Evolutionary conservation across 2,797 vertebrate species (phyloP), one percentile per base, ranked within the genome.

Genomic region (Rhinogobio ventralis): DNA sequence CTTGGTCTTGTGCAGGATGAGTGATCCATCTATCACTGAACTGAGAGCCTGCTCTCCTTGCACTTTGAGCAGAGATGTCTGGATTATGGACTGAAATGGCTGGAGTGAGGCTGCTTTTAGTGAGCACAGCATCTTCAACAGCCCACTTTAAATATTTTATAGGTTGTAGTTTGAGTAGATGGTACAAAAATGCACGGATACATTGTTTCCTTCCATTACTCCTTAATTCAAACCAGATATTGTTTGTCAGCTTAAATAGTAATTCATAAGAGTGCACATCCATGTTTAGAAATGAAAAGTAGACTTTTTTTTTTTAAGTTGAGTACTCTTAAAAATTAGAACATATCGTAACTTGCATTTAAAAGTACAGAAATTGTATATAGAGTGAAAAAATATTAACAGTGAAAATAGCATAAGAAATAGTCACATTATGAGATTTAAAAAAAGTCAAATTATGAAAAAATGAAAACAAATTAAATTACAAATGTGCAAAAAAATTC

Each of bases 1-100:
- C 75, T 79, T 71, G n/a, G 53, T 74, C 49, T 83, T 83, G 75
- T 85, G 79, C 79, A 19, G 86, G 57, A 74, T 82, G 83, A 85
- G 79, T 64, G 80, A 87, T 80, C 62, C 46, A 79, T 79, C 76
- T 57, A 83, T 82, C 87, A 83, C 49, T 45, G n/a, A 51, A 51
- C 46, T 13, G 36, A 74, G 84, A 81, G 67, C 9, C 39, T 53
- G 23, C 20, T 79, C 39, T 80, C 28, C 17, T 60, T 69, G 74
- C 25, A 42, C 46, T 42, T 64, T 71, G n/a, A 57, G 67, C 13
- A 25, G 79, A 71, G 78, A 62, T 81, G 73, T 60, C 73, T 81
- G 51, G 76, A 67, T 57, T 79, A 57, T 57, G 69, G 49, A 45
- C 45, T 2, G 55, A 46, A 66, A 79, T 46, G 25, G 14, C 45